Evolutionary conservation across 1,140 invertebrate genomes (phyloP).

Genomic region (Drosophila equinoxialis): DNA sequence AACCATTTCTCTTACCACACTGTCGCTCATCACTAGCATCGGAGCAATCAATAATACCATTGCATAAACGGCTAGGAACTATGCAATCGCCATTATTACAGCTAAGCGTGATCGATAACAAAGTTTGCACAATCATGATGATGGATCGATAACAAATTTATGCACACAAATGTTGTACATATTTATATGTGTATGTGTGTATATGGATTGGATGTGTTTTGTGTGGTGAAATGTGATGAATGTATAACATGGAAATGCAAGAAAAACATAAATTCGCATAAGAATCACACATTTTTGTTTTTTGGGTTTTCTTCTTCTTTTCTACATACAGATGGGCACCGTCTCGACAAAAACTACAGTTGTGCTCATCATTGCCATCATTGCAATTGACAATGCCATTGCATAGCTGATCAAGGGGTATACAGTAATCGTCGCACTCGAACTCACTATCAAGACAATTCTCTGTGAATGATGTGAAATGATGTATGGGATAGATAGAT

Average conservation of each 20-base stretch:
- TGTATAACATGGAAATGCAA: constrained; percentile 41
- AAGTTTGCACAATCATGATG: constrained; percentile 19
- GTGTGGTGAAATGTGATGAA: constrained; percentile 29
- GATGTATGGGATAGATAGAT: neutral
- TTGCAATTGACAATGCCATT: constrained; percentile 90
- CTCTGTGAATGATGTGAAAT: constrained; percentile 62
- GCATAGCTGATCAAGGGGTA: constrained; percentile 87
- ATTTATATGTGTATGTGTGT: constrained; percentile 23
- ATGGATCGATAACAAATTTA: constrained; percentile 26
- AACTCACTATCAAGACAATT: constrained; percentile 83
- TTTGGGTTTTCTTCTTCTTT: neutral
- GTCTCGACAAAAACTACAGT: constrained; percentile 84
- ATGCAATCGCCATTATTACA: constrained; percentile 83
- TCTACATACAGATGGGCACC: constrained; percentile 81
- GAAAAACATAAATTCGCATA: constrained; percentile 18
- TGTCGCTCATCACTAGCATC: constrained; percentile 89
- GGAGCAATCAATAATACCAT: constrained; percentile 88
- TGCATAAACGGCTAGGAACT: constrained; percentile 85
- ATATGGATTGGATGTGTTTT: constrained; percentile 27
- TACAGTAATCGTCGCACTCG: constrained; percentile 87
- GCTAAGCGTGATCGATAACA: constrained; percentile 43
- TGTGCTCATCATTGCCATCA: constrained; percentile 89
- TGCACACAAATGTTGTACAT: constrained; percentile 8
- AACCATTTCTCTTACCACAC: constrained; percentile 83
- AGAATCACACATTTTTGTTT: constrained; percentile 13